phyloP scores from a whole-genome alignment of 2,888 invertebrate species.

The Nipponacmea schrenckii region DNA sequence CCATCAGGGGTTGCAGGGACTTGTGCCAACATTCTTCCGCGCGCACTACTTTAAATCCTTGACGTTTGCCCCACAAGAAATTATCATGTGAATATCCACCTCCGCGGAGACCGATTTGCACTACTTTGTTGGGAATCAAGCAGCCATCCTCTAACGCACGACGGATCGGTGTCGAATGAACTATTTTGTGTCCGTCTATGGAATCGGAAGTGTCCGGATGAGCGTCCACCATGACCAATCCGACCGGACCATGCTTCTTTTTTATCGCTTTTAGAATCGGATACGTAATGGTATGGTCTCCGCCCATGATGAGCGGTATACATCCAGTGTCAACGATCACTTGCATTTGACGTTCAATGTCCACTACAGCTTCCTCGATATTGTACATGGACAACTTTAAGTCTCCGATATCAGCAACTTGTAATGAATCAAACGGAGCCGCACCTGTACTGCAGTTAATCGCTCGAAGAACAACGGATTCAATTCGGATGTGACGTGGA shows the following conservation, averaged over 20 bases:
- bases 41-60: slow-evolving; percentile 65
- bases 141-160: slow-evolving; percentile 65
- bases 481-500: slow-evolving; percentile 63
- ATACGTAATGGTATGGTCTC: slow-evolving; percentile 66
- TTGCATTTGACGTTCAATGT: slow-evolving; percentile 49
- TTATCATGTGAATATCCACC: slow-evolving; percentile 49
- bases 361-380: slow-evolving; percentile 52
- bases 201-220: slow-evolving; percentile 62
- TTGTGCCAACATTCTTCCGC: slow-evolving; percentile 65
- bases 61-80: slow-evolving; percentile 50
- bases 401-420: slow-evolving; percentile 65
- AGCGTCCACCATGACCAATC: slow-evolving; percentile 66
- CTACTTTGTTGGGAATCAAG: slow-evolving; percentile 55
- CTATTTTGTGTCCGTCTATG: slow-evolving; percentile 59
- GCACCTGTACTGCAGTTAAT: slow-evolving; percentile 63
- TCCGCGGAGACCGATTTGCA: slow-evolving; percentile 66
- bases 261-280: slow-evolving; percentile 65
- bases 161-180: slow-evolving; percentile 65
- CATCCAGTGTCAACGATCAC: slow-evolving; percentile 53
- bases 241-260: slow-evolving; percentile 65
- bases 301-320: slow-evolving; percentile 62
- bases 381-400: slow-evolving; percentile 59
- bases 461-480: slow-evolving; percentile 58
- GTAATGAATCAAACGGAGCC: slow-evolving; percentile 58
- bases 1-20: slow-evolving; percentile 63